Base-by-base conservation (phyloP, 2,797 vertebrate genomes). In the Ataeniobius toweri region DNA sequence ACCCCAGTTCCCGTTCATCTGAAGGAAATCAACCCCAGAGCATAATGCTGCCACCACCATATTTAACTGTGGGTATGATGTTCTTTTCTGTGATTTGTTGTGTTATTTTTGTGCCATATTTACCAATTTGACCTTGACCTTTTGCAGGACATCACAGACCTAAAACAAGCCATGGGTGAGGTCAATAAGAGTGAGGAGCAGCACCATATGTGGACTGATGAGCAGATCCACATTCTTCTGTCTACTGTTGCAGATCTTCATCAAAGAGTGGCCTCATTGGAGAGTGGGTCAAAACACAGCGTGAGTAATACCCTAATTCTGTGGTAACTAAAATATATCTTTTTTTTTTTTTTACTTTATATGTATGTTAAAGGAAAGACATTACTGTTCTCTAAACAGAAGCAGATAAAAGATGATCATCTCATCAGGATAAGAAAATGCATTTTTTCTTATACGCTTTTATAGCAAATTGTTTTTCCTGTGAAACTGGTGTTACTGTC, bases 111-210 rank as follows among this genome's bases (percentile, higher is more conserved):
- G 44, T 44, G 44, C 6, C 44, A 44, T 44, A 44, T 44, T 44
- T 44, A 44, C 44, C 44, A 44, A 9, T 44, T 44, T 6, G 44
- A 44, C 44, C 9, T 44, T 31, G 31, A 31, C 31, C 83, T 80
- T 26, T 81, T 31, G 41, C 31, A 95, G 94, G 94, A 95, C 44
- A 65, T 95, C 77, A 87, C 85, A 51, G 90, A 91, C 69, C 82
- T 95, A 74, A 94, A 87, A 80, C 90, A 90, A 74, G 86, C 86
- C 12, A 83, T 94, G 53, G 91, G 84, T 26, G 93, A 95, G 24
- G 78, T 90, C 3, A 96, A 96, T 83, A 85, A 90, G 89, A 94
- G 93, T 0, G 93, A 94, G 82, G 90, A 88, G 74, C 85, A 89
- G 77, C 90, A 89, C 73, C 90, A 89, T 20, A 86, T 86, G 0